A percentile compares a stretch with the other conserved stretches of the same genome.
Evolutionary conservation across 2,888 invertebrate genomes (phyloP).

Genomic region (Diplazon laetatorius): DNA sequence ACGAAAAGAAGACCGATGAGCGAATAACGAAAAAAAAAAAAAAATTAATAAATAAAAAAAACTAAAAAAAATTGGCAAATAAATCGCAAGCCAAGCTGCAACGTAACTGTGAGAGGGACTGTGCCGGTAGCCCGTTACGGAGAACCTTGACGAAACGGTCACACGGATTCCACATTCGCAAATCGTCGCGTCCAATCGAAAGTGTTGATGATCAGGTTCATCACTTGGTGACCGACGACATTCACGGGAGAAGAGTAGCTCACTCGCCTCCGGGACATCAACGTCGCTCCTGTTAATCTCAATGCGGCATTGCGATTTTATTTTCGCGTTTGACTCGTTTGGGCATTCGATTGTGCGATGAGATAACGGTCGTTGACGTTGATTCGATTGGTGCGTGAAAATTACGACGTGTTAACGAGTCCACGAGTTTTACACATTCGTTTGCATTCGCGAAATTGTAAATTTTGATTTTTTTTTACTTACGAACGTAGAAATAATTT

Average conservation of each 20-base stretch:
- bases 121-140: slow-evolving; percentile 32
- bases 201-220: slow-evolving; percentile 49
- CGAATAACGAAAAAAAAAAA: slow-evolving; percentile 13
- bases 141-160: slow-evolving; percentile 24
- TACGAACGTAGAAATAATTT: background rate
- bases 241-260: slow-evolving; percentile 45
- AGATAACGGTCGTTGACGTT: slow-evolving; percentile 31
- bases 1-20: slow-evolving; percentile 23
- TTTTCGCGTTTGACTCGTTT: background rate
- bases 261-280: slow-evolving; percentile 41
- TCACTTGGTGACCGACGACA: slow-evolving; percentile 30
- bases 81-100: slow-evolving; percentile 27
- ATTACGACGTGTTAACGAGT: background rate
- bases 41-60: background rate
- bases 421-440: background rate
- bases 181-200: slow-evolving; percentile 33
- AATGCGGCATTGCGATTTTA: background rate
- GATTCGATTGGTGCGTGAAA: slow-evolving; percentile 25
- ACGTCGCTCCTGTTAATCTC: slow-evolving; percentile 15
- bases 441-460: background rate
- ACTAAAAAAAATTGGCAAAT: slow-evolving; percentile 4
- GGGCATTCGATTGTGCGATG: slow-evolving; percentile 11
- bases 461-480: background rate
- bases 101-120: slow-evolving; percentile 31
- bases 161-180: slow-evolving; percentile 37